These are phyloP conservation scores for Drosophila subobscura DNA, from an alignment of 1,140 invertebrate species.

Conservation along the genomic window DNA sequence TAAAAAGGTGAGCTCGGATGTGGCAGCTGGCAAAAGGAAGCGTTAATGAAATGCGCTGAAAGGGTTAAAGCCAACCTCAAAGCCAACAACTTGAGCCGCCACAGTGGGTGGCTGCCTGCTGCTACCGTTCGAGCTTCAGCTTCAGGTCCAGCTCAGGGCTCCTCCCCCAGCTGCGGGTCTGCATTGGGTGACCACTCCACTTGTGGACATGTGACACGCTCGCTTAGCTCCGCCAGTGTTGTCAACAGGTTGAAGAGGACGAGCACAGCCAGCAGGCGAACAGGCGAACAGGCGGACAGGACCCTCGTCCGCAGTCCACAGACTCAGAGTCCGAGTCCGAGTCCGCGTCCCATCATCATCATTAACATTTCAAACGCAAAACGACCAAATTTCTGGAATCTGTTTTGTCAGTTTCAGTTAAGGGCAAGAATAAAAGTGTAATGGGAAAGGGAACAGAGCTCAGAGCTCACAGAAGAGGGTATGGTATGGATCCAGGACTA, in stretches of 20 bases:
- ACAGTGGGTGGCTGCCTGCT: background rate
- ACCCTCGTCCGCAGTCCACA: constrained; percentile 21
- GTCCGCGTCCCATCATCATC: constrained; percentile 25
- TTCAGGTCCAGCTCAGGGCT: background rate
- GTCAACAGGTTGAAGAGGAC: constrained; percentile 63
- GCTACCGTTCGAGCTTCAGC: background rate
- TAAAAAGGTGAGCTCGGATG: background rate
- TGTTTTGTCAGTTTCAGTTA: constrained; percentile 20
- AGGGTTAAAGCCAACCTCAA: constrained; percentile 65
- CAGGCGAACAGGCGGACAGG: background rate
- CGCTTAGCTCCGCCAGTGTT: constrained; percentile 42
- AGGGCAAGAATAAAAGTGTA: background rate
- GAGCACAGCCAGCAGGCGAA: too few species aligned
- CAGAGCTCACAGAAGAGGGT: background rate
- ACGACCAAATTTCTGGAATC: background rate
- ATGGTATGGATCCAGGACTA: background rate
- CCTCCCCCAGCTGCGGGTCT: too few species aligned
- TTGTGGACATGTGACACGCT: constrained; percentile 60
- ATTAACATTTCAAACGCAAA: constrained; percentile 63
- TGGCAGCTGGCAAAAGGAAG: constrained; percentile 14
- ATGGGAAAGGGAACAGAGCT: background rate
- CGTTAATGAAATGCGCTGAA: constrained; percentile 76
- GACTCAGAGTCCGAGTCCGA: constrained; percentile 4
- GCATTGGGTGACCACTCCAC: constrained; percentile 5
- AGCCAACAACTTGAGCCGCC: constrained; percentile 16